Conservation (phyloP, 64 coral and sea anemone species). For the Montipora foliosa region DNA sequence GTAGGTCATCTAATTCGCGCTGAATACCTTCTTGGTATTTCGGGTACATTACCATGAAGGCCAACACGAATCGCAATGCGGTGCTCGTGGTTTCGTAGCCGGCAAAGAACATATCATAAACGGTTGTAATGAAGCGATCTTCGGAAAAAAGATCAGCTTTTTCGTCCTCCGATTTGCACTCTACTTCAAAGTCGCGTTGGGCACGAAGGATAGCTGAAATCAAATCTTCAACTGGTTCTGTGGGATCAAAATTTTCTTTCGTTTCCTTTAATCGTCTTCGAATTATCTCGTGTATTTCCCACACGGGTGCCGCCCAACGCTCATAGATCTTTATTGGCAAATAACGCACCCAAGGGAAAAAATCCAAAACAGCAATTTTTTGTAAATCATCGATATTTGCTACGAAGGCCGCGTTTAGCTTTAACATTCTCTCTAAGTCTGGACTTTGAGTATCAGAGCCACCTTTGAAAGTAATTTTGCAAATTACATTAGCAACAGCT, state of each 20-base stretch:
- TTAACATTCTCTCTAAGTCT: slow-evolving; percentile 18
- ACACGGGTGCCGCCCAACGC: background rate
- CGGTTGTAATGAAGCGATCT: slow-evolving; percentile 17
- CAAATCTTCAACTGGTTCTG: slow-evolving; percentile 15
- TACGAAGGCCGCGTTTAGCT: background rate
- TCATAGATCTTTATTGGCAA: slow-evolving; percentile 34
- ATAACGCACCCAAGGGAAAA: slow-evolving; percentile 40
- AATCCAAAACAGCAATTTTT: background rate
- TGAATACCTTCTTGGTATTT: slow-evolving; percentile 34
- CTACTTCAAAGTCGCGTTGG: background rate
- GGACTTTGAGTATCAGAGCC: slow-evolving; percentile 13
- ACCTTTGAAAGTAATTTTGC: slow-evolving; percentile 22
- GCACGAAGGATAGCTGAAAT: slow-evolving; percentile 45
- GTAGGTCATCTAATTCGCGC: slow-evolving; percentile 12
- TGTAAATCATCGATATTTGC: background rate
- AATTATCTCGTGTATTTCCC: slow-evolving; percentile 22
- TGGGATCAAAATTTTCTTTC: slow-evolving; percentile 31
- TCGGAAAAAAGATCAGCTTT: background rate
- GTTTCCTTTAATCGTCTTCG: background rate
- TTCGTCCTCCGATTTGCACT: background rate
- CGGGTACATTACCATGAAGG: background rate
- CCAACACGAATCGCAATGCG: slow-evolving; percentile 11
- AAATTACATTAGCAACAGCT: slow-evolving; percentile 52
- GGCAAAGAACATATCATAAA: slow-evolving; percentile 33
- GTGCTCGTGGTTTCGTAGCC: slow-evolving; percentile 59